phyloP scores from a whole-genome alignment of 2,113 vertebrate species.

The Colistium nudipinnis region DNA sequence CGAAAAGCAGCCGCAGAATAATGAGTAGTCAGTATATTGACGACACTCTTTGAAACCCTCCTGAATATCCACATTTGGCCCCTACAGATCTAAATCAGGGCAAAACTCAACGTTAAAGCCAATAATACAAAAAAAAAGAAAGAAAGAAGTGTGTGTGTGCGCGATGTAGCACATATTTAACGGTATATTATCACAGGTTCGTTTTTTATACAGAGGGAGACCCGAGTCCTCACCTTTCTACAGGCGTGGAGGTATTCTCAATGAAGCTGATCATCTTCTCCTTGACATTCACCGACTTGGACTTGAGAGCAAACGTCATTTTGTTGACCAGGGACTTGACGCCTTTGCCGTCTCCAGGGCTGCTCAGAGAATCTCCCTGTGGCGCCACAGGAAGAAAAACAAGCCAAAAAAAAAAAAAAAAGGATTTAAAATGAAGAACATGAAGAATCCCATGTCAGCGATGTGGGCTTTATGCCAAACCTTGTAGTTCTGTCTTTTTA shows the following conservation, averaged over 20 bases:
- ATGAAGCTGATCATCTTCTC: slow-evolving; percentile 99
- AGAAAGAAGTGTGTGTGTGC: background rate
- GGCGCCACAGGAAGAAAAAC: background rate
- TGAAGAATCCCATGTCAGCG: no score
- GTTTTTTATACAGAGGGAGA: background rate
- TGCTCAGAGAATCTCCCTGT: slow-evolving; percentile 90
- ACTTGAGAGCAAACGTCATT: slow-evolving; percentile 98
- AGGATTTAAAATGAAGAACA: no score
- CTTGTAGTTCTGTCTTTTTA: no score
- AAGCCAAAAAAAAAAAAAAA: background rate
- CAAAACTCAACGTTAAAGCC: background rate
- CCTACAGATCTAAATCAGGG: background rate
- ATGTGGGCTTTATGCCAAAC: no score
- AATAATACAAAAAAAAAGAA: background rate
- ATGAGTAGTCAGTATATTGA: background rate
- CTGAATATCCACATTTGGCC: background rate
- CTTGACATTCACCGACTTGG: slow-evolving; percentile 97
- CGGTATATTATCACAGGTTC: background rate
- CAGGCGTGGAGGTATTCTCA: slow-evolving; percentile 96
- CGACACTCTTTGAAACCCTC: background rate
- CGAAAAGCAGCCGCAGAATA: background rate
- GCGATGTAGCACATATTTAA: background rate
- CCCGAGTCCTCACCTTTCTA: slow-evolving; percentile 87
- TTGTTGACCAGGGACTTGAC: slow-evolving; percentile 99
- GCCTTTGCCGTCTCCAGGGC: slow-evolving; percentile 90